phyloP scores from a whole-genome alignment of 2,888 invertebrate species.

The Lasioglossum calceatum region DNA sequence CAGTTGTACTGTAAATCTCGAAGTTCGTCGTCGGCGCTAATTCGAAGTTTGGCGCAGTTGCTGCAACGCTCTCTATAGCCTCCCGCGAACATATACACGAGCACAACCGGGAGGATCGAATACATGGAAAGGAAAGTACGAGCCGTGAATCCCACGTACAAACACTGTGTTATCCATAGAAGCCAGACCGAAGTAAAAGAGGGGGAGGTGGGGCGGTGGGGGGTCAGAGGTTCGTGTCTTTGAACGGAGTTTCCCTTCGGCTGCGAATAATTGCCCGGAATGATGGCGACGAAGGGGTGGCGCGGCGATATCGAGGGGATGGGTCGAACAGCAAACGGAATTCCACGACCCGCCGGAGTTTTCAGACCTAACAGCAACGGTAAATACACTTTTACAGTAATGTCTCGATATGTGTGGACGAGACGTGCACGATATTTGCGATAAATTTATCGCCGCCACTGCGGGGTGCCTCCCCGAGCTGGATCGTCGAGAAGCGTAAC shows the following conservation, averaged over 20 bases:
- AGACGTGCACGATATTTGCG: neutral
- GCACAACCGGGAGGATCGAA: slow-evolving; percentile 15
- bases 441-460: neutral
- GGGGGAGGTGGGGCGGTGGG: neutral
- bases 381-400: slow-evolving; percentile 13
- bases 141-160: slow-evolving; percentile 51
- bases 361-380: slow-evolving; percentile 24
- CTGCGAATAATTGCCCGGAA: slow-evolving; percentile 70
- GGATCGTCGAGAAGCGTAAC: too few species aligned
- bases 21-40: slow-evolving; percentile 75
- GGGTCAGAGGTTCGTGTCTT: slow-evolving; percentile 53
- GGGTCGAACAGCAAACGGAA: slow-evolving; percentile 34
- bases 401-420: neutral
- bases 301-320: slow-evolving; percentile 28
- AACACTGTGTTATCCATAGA: slow-evolving; percentile 51
- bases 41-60: slow-evolving; percentile 75
- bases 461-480: too few species aligned
- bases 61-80: slow-evolving; percentile 53
- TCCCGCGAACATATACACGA: slow-evolving; percentile 5
- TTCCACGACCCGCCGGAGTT: slow-evolving; percentile 34
- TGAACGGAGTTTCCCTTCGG: slow-evolving; percentile 67
- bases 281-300: slow-evolving; percentile 50
- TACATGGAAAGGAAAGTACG: slow-evolving; percentile 39
- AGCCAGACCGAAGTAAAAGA: slow-evolving; percentile 37
- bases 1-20: slow-evolving; percentile 80